phyloP scores from a whole-genome alignment of 2,888 invertebrate genomes.

The Agonum fuliginosum region DNA sequence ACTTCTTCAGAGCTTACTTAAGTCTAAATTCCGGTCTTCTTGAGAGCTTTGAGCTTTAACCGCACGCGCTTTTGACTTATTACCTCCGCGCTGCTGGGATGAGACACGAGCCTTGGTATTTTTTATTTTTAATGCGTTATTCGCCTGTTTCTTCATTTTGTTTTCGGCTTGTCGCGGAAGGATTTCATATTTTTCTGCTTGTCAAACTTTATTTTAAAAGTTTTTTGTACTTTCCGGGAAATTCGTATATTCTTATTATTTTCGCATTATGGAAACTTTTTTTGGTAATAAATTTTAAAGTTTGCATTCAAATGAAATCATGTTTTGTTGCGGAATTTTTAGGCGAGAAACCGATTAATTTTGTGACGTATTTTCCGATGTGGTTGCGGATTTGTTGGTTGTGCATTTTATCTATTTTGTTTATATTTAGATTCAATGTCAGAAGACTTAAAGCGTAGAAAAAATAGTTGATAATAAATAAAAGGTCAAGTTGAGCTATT shows the following conservation, averaged over 20 bases:
- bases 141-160: constrained; percentile 49
- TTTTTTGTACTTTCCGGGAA: constrained; percentile 40
- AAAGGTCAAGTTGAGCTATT: too few relatives aligned
- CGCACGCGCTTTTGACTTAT: constrained; percentile 46
- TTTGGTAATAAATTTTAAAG: constrained; percentile 37
- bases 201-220: constrained; percentile 46
- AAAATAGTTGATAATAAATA: too few relatives aligned
- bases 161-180: constrained; percentile 34
- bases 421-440: too few relatives aligned
- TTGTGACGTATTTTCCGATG: too few relatives aligned
- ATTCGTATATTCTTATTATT: constrained; percentile 43
- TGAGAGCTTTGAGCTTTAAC: neutral
- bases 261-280: constrained; percentile 15
- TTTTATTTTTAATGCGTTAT: constrained; percentile 47
- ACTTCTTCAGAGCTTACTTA: too few relatives aligned
- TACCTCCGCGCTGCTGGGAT: constrained; percentile 42
- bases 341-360: too few relatives aligned
- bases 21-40: neutral
- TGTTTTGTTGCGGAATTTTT: neutral
- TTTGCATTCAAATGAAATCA: constrained; percentile 13
- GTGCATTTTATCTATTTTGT: too few relatives aligned
- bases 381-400: too few relatives aligned
- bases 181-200: constrained; percentile 41
- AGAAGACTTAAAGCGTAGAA: too few relatives aligned
- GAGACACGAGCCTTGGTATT: constrained; percentile 8